Base-by-base conservation (phyloP, 2,113 vertebrate species). In the Toxostoma redivivum region DNA sequence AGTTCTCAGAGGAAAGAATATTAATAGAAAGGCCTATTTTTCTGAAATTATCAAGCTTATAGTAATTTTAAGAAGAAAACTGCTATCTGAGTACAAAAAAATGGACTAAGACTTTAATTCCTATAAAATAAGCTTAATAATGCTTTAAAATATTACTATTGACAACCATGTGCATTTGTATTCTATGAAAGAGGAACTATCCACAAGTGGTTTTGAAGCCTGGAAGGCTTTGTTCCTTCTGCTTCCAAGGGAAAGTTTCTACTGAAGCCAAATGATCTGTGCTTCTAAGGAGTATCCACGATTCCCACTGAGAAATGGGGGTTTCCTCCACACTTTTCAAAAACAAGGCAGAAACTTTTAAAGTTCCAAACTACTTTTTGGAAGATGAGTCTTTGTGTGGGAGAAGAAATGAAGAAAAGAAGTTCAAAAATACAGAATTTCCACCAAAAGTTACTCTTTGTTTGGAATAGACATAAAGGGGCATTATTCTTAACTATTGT, bases 71-170 rank as follows among this genome's bases (percentile, higher is more conserved):
- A 79, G 73, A 51, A 81, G 48, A 90, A 77, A 92, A 78, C n/a
- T 69, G 65, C 10, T 77, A 73, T 38, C 38, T 33, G 35, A 71
- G 27, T 44, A 86, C 31, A 27, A 90, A 72, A 72, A 73, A 83
- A 78, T 27, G 25, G 45, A 57, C 50, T 65, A 74, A 86, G 30
- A 71, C 64, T 86, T 73, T 48, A 72, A 81, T 71, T 53, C 28
- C 60, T 45, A 48, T 51, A 95, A 89, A 96, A 67, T 60, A 79
- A 87, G 48, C 69, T 92, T 78, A 87, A 81, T 72, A 91, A 90
- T 23, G 38, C 67, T 81, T 77, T 8, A 58, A 20, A 72, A 86
- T 30, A 86, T 73, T 54, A 47, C 73, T 81, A 72, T 85, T 92
- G 90, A 61, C 70, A 94, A 45, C 11, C 40, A 54, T 2, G 57